Evolutionary conservation across 1,140 invertebrate species (phyloP).

Genomic region (Brachionus rubens): DNA sequence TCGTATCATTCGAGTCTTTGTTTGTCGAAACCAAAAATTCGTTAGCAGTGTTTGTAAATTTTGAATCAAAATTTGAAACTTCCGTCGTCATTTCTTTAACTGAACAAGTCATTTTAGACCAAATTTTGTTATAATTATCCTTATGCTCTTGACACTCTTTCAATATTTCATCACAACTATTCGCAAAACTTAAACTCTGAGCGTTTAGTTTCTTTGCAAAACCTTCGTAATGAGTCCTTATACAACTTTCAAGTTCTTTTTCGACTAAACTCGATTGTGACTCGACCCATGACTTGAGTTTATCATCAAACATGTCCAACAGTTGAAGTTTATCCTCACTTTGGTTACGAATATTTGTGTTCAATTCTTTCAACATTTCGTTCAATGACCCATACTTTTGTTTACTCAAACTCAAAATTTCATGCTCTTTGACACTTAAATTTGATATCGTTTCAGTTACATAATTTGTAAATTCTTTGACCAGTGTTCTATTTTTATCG

Average conservation of each 20-base stretch:
- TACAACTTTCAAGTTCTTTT: slow-evolving; percentile 7
- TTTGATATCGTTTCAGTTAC: background rate
- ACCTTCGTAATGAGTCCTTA: background rate
- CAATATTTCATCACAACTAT: background rate
- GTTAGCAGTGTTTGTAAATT: background rate
- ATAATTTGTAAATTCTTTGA: background rate
- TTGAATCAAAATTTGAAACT: background rate
- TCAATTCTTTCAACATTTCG: background rate
- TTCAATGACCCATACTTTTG: background rate
- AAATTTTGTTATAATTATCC: background rate
- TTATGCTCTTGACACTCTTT: background rate
- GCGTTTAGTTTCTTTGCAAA: background rate
- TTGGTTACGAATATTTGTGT: background rate
- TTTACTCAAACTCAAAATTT: background rate
- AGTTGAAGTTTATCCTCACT: background rate
- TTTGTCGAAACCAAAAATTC: background rate
- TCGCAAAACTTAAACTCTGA: background rate
- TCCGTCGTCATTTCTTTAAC: background rate
- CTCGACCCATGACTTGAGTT: background rate
- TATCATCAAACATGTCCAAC: background rate
- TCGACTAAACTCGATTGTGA: background rate
- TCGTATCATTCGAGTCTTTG: background rate
- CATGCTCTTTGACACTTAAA: background rate
- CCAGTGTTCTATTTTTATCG: background rate
- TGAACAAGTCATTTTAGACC: background rate